Conservation (phyloP, 2,888 invertebrate genomes). For the Hymenopus coronatus region DNA sequence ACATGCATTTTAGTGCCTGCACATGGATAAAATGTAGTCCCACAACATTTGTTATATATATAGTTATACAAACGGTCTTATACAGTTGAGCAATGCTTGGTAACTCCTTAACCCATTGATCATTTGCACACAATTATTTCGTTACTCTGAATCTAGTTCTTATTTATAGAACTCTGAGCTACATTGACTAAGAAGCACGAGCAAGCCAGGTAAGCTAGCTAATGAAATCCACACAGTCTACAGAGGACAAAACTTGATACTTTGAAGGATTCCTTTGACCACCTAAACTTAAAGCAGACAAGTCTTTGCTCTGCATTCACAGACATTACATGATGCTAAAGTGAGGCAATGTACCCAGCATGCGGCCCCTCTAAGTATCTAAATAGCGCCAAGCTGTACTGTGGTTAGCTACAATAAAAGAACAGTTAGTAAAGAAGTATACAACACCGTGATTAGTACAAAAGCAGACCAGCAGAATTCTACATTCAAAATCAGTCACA, state of each 20-base stretch:
- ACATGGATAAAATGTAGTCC: too few relatives aligned
- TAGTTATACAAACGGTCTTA: too few relatives aligned
- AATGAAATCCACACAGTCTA: too few relatives aligned
- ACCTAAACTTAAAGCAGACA: background rate
- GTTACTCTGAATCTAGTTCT: too few relatives aligned
- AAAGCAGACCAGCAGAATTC: background rate
- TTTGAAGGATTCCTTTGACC: background rate
- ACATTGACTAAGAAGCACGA: too few relatives aligned
- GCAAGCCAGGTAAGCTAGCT: too few relatives aligned
- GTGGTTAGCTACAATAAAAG: background rate
- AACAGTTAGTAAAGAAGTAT: background rate
- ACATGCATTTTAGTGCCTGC: too few relatives aligned
- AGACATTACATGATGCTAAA: background rate
- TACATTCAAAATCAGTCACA: background rate
- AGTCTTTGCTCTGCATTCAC: background rate
- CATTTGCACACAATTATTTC: too few relatives aligned
- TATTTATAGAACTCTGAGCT: too few relatives aligned
- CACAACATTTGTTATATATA: too few relatives aligned
- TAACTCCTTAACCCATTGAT: too few relatives aligned
- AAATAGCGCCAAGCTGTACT: background rate
- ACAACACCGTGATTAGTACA: background rate
- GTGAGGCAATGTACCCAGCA: background rate
- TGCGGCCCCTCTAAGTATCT: background rate
- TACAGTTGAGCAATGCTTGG: too few relatives aligned
- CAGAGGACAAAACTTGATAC: background rate